A percentile compares a stretch with the other conserved stretches of the same genome.
Evolutionary conservation across 2,888 invertebrate species (phyloP).

Genomic region (Clunio marinus): DNA sequence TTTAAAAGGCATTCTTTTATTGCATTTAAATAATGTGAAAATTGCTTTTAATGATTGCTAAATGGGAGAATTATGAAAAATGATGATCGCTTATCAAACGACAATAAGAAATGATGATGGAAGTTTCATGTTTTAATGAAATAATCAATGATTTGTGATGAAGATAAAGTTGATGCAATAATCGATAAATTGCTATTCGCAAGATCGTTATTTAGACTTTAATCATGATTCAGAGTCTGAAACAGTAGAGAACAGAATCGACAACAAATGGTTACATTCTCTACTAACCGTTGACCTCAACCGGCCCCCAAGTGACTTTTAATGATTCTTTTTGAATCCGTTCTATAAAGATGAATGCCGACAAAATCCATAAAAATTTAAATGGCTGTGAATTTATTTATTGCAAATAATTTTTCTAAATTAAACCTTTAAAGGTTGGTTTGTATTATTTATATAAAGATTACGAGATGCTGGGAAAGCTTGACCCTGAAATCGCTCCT

Average conservation of each 20-base stretch:
- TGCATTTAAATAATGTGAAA: conserved; percentile 21
- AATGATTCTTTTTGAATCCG: neutral
- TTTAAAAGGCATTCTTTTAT: neutral
- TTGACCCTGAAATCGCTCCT: conserved; percentile 36
- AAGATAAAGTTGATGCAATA: no score
- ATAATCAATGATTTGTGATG: no score
- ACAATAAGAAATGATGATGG: neutral
- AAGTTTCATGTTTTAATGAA: no score
- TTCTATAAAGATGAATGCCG: conserved; percentile 15
- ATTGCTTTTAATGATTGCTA: conserved; percentile 5
- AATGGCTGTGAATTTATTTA: conserved; percentile 14
- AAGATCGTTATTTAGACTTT: no score
- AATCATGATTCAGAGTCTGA: no score
- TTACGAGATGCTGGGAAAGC: no score
- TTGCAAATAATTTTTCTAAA: conserved; percentile 38
- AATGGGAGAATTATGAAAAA: conserved; percentile 15
- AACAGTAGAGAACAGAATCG: no score
- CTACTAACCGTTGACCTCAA: no score
- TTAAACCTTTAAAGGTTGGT: conserved; percentile 17
- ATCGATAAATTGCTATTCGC: no score
- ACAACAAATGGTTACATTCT: no score
- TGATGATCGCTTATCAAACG: neutral
- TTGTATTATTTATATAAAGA: no score
- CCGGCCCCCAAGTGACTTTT: conserved; percentile 9
- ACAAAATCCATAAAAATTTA: conserved; percentile 2